These are phyloP conservation scores for Phalera bucephala DNA, from an alignment of 2,888 invertebrate species.

Conservation along the genomic window DNA sequence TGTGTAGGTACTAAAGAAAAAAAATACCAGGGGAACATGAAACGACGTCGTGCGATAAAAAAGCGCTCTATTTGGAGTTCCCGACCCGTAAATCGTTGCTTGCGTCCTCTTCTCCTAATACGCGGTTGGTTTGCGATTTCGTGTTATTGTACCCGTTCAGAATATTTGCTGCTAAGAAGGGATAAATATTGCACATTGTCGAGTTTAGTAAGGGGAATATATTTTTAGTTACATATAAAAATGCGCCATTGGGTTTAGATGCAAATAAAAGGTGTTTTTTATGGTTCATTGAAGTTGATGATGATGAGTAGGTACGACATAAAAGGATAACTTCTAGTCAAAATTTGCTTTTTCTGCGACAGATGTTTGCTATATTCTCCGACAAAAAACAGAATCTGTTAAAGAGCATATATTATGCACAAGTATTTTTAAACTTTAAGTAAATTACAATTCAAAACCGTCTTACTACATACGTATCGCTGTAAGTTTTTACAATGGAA, in stretches of 20 bases:
- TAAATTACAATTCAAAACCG: too few species aligned
- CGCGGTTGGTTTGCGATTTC: constrained; percentile 39
- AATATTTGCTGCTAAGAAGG: constrained; percentile 35
- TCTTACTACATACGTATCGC: too few species aligned
- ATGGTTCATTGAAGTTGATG: too few species aligned
- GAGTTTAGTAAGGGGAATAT: constrained; percentile 10
- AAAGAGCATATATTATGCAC: too few species aligned
- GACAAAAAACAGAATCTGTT: too few species aligned
- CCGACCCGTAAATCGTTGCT: constrained; percentile 55
- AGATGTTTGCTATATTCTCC: too few species aligned
- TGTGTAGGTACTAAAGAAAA: constrained; percentile 18
- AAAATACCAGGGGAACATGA: constrained; percentile 46
- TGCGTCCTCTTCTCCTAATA: constrained; percentile 40
- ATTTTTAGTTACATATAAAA: not conserved
- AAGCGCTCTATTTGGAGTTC: constrained; percentile 46
- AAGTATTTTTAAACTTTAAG: too few species aligned
- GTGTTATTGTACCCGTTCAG: constrained; percentile 37
- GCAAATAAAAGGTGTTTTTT: constrained; percentile 9
- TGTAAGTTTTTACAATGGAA: too few species aligned
- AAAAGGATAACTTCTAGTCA: too few species aligned
- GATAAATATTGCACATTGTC: constrained; percentile 27
- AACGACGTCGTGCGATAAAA: constrained; percentile 45
- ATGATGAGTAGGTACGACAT: too few species aligned
- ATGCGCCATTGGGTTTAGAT: not conserved
- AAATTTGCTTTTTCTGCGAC: too few species aligned